Percentiles rank a stretch among this genome's conserved stretches.
phyloP scores from a whole-genome alignment of 1,140 invertebrate species.

The Oncopodura yosiiana region DNA sequence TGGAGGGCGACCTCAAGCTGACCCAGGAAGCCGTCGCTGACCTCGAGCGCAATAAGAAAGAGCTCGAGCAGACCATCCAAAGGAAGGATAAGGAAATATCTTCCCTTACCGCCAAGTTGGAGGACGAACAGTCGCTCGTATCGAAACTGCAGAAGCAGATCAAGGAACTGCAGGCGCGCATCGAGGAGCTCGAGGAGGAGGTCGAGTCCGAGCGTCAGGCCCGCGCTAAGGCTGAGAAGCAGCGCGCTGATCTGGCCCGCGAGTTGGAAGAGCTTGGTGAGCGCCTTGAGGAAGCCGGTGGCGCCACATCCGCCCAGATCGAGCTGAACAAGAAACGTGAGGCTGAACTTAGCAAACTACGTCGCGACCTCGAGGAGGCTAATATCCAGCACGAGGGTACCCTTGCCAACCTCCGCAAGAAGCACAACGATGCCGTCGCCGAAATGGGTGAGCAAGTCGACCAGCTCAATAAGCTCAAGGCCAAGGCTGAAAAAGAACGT shows the following conservation, averaged over 20 bases:
- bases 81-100: slow-evolving; percentile 96
- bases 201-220: slow-evolving; percentile 94
- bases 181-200: slow-evolving; percentile 96
- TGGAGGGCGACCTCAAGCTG: slow-evolving; percentile 96
- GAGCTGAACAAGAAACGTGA: slow-evolving; percentile 97
- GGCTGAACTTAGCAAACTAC: slow-evolving; percentile 1
- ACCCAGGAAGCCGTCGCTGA: slow-evolving; percentile 96
- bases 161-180: slow-evolving; percentile 93
- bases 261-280: slow-evolving; percentile 50
- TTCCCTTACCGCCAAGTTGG: slow-evolving; percentile 86
- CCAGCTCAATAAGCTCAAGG: slow-evolving; percentile 96
- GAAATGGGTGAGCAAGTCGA: slow-evolving; percentile 99
- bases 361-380: slow-evolving; percentile 80
- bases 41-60: slow-evolving; percentile 94
- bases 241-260: slow-evolving; percentile 48
- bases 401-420: slow-evolving; percentile 89
- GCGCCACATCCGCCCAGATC: slow-evolving; percentile 96
- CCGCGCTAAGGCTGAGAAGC: slow-evolving; percentile 50
- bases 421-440: slow-evolving; percentile 95
- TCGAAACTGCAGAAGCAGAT: slow-evolving; percentile 95
- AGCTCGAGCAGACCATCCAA: slow-evolving; percentile 90
- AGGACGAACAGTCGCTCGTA: slow-evolving; percentile 94
- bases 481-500: slow-evolving; percentile 89
- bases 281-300: slow-evolving; percentile 46
- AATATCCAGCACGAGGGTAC: slow-evolving; percentile 96